These are phyloP conservation scores for Drosophila stalkeri DNA, from an alignment of 2,888 invertebrate species.

Conservation along the genomic window DNA sequence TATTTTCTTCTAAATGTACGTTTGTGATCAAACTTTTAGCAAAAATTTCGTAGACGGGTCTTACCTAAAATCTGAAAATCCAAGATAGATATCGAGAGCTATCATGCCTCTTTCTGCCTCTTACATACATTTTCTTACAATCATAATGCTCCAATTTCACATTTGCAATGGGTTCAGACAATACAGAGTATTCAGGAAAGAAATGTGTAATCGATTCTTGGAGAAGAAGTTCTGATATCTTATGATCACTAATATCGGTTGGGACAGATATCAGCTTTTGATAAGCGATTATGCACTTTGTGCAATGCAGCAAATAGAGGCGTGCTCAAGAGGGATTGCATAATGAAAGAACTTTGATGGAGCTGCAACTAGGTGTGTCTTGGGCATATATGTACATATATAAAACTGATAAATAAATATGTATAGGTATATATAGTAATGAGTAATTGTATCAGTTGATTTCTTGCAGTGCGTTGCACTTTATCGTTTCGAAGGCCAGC, in stretches of 20 bases:
- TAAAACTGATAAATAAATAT: not conserved
- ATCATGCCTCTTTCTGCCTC: no score
- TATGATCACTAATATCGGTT: not conserved
- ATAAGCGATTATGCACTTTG: not conserved
- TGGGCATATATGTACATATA: not conserved
- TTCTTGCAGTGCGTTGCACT: slow-evolving; percentile 29
- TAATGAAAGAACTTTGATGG: not conserved
- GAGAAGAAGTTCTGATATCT: not conserved
- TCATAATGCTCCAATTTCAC: no score
- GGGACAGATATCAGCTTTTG: not conserved
- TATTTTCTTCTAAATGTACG: no score
- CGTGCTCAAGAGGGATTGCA: not conserved
- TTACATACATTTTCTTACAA: no score
- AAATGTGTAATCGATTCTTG: slow-evolving; percentile 41
- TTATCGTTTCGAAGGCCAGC: slow-evolving; percentile 34
- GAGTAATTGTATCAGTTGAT: not conserved
- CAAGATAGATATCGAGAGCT: no score
- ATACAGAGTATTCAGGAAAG: slow-evolving; percentile 18
- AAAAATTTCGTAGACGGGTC: no score
- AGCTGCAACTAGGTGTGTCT: not conserved
- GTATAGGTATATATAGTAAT: not conserved
- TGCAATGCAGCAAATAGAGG: not conserved
- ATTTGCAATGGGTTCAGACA: no score
- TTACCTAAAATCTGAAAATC: no score
- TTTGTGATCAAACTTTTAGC: no score